Evolutionary conservation across 2,888 invertebrate species (phyloP), one percentile per base, ranked within the genome.

Genomic region (Caenorhabditis zanzibari): DNA sequence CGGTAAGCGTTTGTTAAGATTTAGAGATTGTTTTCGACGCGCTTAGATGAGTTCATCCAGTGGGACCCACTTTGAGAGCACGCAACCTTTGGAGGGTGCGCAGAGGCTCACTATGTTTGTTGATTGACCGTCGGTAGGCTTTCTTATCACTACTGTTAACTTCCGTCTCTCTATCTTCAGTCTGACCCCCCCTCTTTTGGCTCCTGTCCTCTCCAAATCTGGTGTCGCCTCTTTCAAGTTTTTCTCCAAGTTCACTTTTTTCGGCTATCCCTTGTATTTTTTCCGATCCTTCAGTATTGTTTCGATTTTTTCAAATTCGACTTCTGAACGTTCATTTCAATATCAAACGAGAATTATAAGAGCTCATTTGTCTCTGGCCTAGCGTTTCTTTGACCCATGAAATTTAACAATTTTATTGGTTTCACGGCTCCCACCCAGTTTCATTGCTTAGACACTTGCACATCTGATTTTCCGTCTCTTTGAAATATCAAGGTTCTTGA

Each of bases 1-100:
- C 81, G 81, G 81, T 80, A 80, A 80, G 80, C 80, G 80, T 80
- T 80, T 80, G 80, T 80, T 80, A 73, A 80, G 80, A 73, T 80
- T 73, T 73, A 73, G 80, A 80, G 73, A 73, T 73, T 80, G 80
- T 80, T 80, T 80, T 80, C 80, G 73, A 73, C 73, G 80, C 80
- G 72, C 80, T 75, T 58, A 75, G 74, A 75, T 81, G 74, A 69
- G 74, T 75, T 76, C 64, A 49, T 69, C 10, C 6, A 12, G 38
- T 32, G 41, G 16, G 74, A 16, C 44, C 59, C 61, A 68, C 61
- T 68, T 74, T 61, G 75, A 75, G 75, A 71, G 74, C 56, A 71
- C 69, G 71, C 75, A 75, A 71, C 28, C 44, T 44, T 9, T 28
- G 52, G 81, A 75, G 81, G 73, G 75, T 58, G 71, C 75, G 75